A percentile compares a stretch with the other conserved stretches of the same genome.
These are phyloP conservation scores for Lineus longissimus DNA, from an alignment of 1,140 invertebrate genomes.

Conservation along the genomic window DNA sequence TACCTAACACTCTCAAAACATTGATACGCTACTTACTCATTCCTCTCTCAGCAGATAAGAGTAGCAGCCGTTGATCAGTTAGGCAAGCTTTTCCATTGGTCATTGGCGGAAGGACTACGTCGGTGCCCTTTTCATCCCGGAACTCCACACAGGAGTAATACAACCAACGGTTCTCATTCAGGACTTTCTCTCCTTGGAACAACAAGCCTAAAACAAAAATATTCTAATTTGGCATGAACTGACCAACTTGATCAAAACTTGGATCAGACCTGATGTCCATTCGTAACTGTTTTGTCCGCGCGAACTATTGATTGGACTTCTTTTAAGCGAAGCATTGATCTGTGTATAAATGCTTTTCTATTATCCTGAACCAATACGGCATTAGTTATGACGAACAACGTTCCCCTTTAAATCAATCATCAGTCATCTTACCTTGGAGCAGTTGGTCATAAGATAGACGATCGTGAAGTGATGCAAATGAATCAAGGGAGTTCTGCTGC, in stretches of 20 bases:
- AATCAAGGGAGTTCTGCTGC: neutral
- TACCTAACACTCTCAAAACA: too few relatives aligned
- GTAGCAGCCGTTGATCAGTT: constrained; percentile 31
- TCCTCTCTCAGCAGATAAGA: constrained; percentile 33
- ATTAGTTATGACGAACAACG: too few relatives aligned
- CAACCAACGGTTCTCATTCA: constrained; percentile 26
- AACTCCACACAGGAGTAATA: constrained; percentile 29
- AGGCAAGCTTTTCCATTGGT: constrained; percentile 35
- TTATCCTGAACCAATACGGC: too few relatives aligned
- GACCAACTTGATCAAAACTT: neutral
- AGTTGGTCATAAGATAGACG: constrained; percentile 1
- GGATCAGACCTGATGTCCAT: too few relatives aligned
- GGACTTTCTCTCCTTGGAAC: constrained; percentile 28
- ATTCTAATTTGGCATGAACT: neutral
- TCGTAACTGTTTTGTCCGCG: too few relatives aligned
- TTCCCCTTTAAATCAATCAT: too few relatives aligned
- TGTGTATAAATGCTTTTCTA: too few relatives aligned
- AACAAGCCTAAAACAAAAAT: constrained; percentile 29
- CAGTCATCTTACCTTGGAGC: neutral
- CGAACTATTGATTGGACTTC: too few relatives aligned
- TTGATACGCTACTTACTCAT: too few relatives aligned
- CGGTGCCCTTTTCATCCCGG: constrained; percentile 24
- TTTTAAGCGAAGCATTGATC: too few relatives aligned
- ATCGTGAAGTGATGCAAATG: neutral
- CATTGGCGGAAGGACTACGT: constrained; percentile 24